Base-by-base conservation (phyloP, 2,797 vertebrate species). In the Ctenopoma multispine region DNA sequence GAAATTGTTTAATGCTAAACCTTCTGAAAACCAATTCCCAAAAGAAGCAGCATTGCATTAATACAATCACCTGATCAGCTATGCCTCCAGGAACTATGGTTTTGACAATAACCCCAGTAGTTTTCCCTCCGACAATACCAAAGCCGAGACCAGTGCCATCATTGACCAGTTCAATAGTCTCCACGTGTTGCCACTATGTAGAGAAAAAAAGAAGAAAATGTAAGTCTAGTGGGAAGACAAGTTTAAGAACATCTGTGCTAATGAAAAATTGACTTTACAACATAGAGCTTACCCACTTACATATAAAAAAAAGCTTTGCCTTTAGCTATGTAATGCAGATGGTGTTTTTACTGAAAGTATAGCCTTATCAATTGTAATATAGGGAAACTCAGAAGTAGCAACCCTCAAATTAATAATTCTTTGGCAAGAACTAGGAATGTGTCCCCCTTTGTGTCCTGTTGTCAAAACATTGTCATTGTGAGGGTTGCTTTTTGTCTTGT, bases 91-190 rank as follows among this genome's bases (percentile, higher is more conserved):
- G 96, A 11, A 99, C 92, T 75, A 99, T 99, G 27, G 98, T 99
- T 92, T 98, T 99, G 59, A 99, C 98, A 34, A 99, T 97, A 24
- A 99, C 97, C 0, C 98, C 98, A 0, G 96, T 97, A 72, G 96
- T 95, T 89, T 96, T 99, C 75, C 97, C 98, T 81, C 98, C 98
- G 1, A 99, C 96, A 34, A 99, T 99, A 50, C 98, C 98, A 56
- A 99, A 99, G 61, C 98, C 98, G 38, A 99, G 93, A 57, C 98
- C 98, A 0, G 96, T 97, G 21, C 98, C 98, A 54, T 99, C 98
- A 0, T 99, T 99, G 65, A 98, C 96, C 89, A 99, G 83, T 72
- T 99, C 97, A 59, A 99, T 96, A 0, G 95, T 96, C 88, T 99
- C 97, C 78, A 99, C 92, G 0, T 98, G 97, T 73, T 98, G 96